Evolutionary conservation across 2,888 invertebrate species (phyloP).

Genomic region (Caenorhabditis doughertyi): DNA sequence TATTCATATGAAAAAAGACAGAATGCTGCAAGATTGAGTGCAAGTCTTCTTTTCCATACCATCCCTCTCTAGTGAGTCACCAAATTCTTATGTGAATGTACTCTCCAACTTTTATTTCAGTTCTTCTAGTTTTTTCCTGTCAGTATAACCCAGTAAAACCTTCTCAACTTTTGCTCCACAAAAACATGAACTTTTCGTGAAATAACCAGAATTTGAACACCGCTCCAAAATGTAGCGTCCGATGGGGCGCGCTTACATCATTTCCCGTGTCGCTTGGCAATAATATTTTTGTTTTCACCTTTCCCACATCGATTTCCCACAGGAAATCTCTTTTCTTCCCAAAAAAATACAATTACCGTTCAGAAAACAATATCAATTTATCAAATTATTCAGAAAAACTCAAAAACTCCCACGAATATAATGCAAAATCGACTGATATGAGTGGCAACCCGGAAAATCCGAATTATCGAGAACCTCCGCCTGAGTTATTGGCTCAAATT

Average conservation of each 20-base stretch:
- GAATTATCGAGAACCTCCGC: neutral
- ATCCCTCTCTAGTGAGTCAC: too few species aligned
- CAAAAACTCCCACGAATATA: neutral
- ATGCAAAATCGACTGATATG: slow-evolving; percentile 8
- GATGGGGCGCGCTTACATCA: slow-evolving; percentile 32
- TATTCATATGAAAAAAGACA: too few species aligned
- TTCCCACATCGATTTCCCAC: neutral
- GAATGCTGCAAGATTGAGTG: too few species aligned
- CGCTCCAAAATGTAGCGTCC: neutral
- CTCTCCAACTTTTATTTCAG: too few species aligned
- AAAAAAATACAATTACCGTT: neutral
- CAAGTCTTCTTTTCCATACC: too few species aligned
- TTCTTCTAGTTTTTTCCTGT: neutral
- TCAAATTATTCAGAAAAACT: too few species aligned
- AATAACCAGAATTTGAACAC: neutral
- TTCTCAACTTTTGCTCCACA: neutral
- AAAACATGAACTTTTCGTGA: too few species aligned
- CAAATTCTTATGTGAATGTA: too few species aligned
- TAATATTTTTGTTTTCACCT: neutral
- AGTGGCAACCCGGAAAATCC: neutral
- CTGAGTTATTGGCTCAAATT: neutral
- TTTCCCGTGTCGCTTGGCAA: neutral
- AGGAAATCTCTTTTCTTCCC: neutral
- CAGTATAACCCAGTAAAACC: neutral
- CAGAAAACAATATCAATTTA: neutral